Base-by-base conservation (phyloP, 2,888 invertebrate species). In the Melinaea marsaeus region DNA sequence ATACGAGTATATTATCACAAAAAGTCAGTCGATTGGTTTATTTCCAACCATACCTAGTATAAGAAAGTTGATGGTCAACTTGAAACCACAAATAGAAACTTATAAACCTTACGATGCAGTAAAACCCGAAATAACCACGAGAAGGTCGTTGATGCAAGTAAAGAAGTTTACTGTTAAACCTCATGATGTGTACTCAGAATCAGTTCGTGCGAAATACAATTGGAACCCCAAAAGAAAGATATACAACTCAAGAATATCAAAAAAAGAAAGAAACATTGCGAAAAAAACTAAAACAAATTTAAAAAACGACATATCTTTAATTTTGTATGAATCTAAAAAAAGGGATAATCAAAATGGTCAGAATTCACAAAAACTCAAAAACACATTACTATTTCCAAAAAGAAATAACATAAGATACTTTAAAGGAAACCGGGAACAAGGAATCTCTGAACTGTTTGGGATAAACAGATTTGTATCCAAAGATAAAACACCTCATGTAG, bases 81-180 rank as follows among this genome's bases (percentile, higher is more conserved):
- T 60, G n/a, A 57, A 54, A 2, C 46, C 46, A 2, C 57, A 22
- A 22, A 45, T 46, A 63, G 46, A 57, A 57, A 42, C 4, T 11
- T 60, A 7, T 48, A 51, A 13, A 57, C 13, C 13, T 13, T 13
- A 37, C 13, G 22, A 46, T 42, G 9, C 5, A 11, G 46, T 37
- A 22, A 13, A 48, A 42, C 37, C 37, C 13, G 13, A 42, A 9
- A 2, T 9, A 6, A 57, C 61, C 47, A 61, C 61, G 13, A 57
- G 61, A 51, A 57, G 61, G 7, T 51, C 57, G 2, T 57, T 57
- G 42, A 61, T 61, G 54, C 51, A 13, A 57, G 33, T 6, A 1
- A 47, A 42, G 42, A 61, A 57, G 32, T 61, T 34, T 34, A 61
- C 61, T 6, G 11, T 57, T 4, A 57, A 56, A 34, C 61, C 57